Base-by-base conservation (phyloP, 53 echinoderm and acorn worm genomes). In the Antedon mediterranea region DNA sequence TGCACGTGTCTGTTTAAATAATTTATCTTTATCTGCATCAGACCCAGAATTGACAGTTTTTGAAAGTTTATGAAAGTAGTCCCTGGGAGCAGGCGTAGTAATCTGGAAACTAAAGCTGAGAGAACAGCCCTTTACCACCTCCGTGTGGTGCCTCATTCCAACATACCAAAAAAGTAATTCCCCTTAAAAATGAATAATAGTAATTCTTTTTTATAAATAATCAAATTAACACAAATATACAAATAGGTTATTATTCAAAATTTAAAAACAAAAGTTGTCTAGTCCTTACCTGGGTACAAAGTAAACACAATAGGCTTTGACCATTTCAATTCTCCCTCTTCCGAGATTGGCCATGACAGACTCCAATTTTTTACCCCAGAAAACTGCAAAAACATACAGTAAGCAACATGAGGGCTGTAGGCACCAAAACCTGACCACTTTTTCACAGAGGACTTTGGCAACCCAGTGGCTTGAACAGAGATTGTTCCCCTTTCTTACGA, bases 351-450 rank as follows among this genome's bases (percentile, higher is more conserved):
- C 90, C 91, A 91, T 31, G 94, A 94, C 13, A 94, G 31, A 87
- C 94, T 94, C 94, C 91, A 94, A 29, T 86, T 81, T 77, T 90
- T 94, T 3, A 94, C 89, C 27, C 94, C 91, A 71, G 91, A 79
- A 78, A 93, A 79, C 90, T 90, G 43, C 33, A 79, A 41, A 72
- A 57, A 71, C 34, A 29, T 0, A 37, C 74, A 32, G 33, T 14
- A 75, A 18, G 73, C 1, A 73, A 72, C 78, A 4, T 6, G 4
- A n/a, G n/a, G n/a, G n/a, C n/a, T 37, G 37, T 6, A 11, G 4
- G n/a, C n/a, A n/a, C n/a, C n/a, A n/a, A n/a, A n/a, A n/a, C n/a
- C n/a, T n/a, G n/a, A n/a, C n/a, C n/a, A n/a, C n/a, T n/a, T n/a
- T n/a, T n/a, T n/a, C n/a, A n/a, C n/a, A n/a, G n/a, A n/a, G n/a